Evolutionary conservation across 2,797 vertebrate genomes (phyloP).

Genomic region (Heterohyrax brucei): DNA sequence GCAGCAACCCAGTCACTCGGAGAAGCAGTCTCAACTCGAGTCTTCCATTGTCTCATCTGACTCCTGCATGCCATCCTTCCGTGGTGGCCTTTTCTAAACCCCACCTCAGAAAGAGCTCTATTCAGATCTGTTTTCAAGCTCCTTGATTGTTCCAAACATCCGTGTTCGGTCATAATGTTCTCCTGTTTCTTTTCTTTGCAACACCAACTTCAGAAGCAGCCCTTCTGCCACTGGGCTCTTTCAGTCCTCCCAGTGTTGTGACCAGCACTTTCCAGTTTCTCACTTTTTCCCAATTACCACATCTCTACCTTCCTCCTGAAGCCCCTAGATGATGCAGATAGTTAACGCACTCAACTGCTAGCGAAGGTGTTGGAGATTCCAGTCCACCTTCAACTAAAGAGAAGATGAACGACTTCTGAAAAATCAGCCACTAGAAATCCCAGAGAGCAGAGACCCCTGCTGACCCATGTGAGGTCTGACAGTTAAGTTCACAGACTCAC

Average conservation of each 20-base stretch:
- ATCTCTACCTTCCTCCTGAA: not conserved
- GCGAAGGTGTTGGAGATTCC: not conserved
- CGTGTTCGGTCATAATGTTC: accelerated
- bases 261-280: too few species aligned
- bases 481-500: too few species aligned
- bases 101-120: accelerated
- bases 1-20: not conserved
- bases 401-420: too few species aligned
- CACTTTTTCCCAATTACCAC: too few species aligned
- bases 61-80: not conserved
- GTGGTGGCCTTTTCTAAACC: not conserved
- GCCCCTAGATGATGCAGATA: not conserved
- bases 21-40: too few species aligned
- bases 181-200: accelerated
- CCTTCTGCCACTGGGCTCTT: accelerated
- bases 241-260: accelerated
- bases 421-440: too few species aligned
- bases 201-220: not conserved
- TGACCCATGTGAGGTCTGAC: too few species aligned
- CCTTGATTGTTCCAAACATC: accelerated
- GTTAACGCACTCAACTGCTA: not conserved
- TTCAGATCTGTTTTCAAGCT: too few species aligned
- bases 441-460: too few species aligned
- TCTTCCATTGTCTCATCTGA: not conserved
- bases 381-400: not conserved